Base-by-base conservation (phyloP, 1,140 invertebrate species). In the Philotrypesis tridentata region DNA sequence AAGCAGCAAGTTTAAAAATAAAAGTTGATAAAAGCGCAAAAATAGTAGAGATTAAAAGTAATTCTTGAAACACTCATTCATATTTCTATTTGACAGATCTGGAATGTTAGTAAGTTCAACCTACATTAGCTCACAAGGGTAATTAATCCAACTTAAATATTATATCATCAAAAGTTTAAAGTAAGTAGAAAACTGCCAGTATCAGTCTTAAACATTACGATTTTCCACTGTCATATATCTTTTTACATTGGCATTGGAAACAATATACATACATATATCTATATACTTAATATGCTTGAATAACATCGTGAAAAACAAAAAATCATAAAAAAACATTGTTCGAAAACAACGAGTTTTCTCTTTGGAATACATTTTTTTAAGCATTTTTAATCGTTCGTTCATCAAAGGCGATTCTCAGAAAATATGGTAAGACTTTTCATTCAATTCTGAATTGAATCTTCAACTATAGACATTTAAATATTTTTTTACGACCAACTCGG, bases 141-240 rank as follows among this genome's bases (percentile, higher is more conserved):
- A 77, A 77, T 37, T 63, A 67, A 67, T 43, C 21, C 12, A 14
- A 68, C 63, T 78, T 78, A 77, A 65, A 68, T 29, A 55, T 33
- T 60, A 63, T 27, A 71, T 60, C 11, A 61, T 61, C 33, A 61
- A 60, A 71, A 65, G 61, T 80, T 84, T 84, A 84, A 85, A 89
- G 86, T 84, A 78, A 85, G 85, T 86, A 85, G 85, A 85, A 88
- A 72, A 77, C 84, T 83, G 25, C 73, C 85, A 84, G 82, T 75
- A 84, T 89, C 88, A 89, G 88, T 89, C 88, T 89, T 87, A 85
- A 83, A 84, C 81, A 83, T 79, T 86, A 88, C 82, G 83, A 82
- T 82, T 86, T 87, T 76, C 23, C 80, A 75, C 67, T 55, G 40
- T 77, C 31, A 43, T 21, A 68, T 74, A 80, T 67, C 23, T 71